A percentile compares a stretch with the other conserved stretches of the same genome.
These are phyloP conservation scores for Hirudinaria manillensis DNA, from an alignment of 2,888 invertebrate genomes.

Conservation along the genomic window DNA sequence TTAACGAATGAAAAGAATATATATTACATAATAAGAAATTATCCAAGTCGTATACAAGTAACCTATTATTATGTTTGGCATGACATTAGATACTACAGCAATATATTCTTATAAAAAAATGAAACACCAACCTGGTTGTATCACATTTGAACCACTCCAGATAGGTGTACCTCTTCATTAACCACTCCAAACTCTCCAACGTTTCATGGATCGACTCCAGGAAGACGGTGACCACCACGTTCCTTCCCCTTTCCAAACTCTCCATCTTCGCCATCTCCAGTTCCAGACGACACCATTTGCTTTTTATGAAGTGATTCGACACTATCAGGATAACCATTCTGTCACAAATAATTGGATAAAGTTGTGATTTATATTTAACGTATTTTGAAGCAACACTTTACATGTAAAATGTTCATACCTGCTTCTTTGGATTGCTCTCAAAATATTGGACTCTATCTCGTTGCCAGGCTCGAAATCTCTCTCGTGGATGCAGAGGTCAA, in stretches of 20 bases:
- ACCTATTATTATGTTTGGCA: no score
- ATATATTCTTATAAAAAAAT: no score
- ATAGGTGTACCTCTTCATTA: slow-evolving; percentile 16
- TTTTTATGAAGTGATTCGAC: slow-evolving; percentile 18
- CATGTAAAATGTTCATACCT: slow-evolving; percentile 7
- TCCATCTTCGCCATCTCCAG: slow-evolving; percentile 27
- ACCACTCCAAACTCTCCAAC: slow-evolving; percentile 3
- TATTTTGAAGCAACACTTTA: not conserved
- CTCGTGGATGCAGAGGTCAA: slow-evolving; percentile 25
- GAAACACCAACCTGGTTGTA: not conserved
- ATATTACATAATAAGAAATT: no score
- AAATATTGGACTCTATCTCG: slow-evolving; percentile 20
- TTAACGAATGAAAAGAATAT: no score
- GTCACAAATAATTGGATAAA: not conserved
- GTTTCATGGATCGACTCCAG: slow-evolving; percentile 17
- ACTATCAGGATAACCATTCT: slow-evolving; percentile 26
- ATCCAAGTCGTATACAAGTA: no score
- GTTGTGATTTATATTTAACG: not conserved
- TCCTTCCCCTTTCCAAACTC: slow-evolving; percentile 26
- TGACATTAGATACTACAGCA: no score
- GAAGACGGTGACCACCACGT: slow-evolving; percentile 28
- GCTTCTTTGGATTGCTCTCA: slow-evolving; percentile 23
- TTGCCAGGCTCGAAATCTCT: slow-evolving; percentile 25
- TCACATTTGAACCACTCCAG: not conserved
- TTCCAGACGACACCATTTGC: slow-evolving; percentile 28